Evolutionary conservation across 2,888 invertebrate species (phyloP), one percentile per base, ranked within the genome.

Genomic region (Drosophila putrida): DNA sequence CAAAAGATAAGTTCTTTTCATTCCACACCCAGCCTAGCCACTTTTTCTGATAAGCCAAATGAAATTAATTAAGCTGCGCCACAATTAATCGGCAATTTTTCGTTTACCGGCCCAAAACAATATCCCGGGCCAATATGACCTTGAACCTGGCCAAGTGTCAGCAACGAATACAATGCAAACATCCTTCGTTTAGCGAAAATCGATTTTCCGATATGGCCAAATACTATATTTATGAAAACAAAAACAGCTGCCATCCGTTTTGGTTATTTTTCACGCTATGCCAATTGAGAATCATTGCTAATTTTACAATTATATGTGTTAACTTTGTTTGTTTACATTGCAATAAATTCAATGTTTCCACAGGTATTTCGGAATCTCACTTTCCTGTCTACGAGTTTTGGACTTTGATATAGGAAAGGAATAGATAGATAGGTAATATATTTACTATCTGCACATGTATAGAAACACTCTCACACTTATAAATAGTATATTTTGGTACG

Each of bases 321-420:
- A 4, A 51, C 36, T 60, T 43, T 59, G 33, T 54, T 55, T 75
- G 69, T 69, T 75, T 75, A 75, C 44, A 39, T 54, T 64, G 43
- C 41, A 43, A 69, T 69, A 47, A 27, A 64, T 61, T 78, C 35
- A 8, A 31, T 31, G 47, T 15, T 75, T 60, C 53, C 64, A 25
- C 55, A 69, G 63, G 54, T 65, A 57, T 66, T 66, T 61, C 13
- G 54, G 25, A 38, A 64, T 41, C 43, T 31, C 36, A n/a, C 28
- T 60, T 61, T 66, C 36, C 33, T 44, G n/a, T 5, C 27, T 25
- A 33, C 41, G 13, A 13, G 31, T 50, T 25, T 33, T 43, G 36
- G 11, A 46, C 44, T 33, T 50, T 60, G 67, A 35, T 72, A 47
- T 35, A 20, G 11, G 25, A 33, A 50, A 11, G 9, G 46, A 50